phyloP scores from a whole-genome alignment of 2,113 vertebrate species.

The Dromaius novaehollandiae region DNA sequence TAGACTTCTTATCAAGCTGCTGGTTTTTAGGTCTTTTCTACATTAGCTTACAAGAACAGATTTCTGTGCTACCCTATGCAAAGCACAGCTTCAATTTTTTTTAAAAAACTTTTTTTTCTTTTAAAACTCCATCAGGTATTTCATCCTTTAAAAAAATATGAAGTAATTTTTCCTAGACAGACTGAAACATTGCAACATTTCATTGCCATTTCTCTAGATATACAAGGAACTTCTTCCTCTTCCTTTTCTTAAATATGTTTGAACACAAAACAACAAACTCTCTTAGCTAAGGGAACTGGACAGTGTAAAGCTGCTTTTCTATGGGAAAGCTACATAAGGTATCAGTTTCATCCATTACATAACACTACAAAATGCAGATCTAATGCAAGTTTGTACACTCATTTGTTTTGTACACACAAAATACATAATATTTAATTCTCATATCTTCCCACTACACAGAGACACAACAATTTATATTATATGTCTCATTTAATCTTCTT shows the following conservation, averaged over 20 bases:
- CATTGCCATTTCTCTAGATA: neutral
- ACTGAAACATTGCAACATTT: neutral
- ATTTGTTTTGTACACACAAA: neutral
- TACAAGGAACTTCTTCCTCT: neutral
- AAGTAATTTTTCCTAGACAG: neutral
- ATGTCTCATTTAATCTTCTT: neutral
- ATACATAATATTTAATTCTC: neutral
- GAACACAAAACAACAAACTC: neutral
- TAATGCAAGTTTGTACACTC: neutral
- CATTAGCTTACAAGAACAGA: neutral
- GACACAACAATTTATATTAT: neutral
- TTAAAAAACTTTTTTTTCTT: neutral
- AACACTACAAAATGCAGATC: neutral
- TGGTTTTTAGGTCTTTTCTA: neutral
- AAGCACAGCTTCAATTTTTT: neutral
- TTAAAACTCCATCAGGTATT: neutral
- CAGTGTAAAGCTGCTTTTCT: neutral
- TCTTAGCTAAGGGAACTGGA: neutral
- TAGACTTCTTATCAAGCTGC: neutral
- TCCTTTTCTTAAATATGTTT: neutral
- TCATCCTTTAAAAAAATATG: neutral
- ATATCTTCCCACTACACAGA: neutral
- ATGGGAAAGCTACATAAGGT: neutral
- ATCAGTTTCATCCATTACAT: neutral
- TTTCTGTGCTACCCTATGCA: rapidly evolving